Evolutionary conservation across 1,140 invertebrate species (phyloP).

Genomic region (Bombyx mori): DNA sequence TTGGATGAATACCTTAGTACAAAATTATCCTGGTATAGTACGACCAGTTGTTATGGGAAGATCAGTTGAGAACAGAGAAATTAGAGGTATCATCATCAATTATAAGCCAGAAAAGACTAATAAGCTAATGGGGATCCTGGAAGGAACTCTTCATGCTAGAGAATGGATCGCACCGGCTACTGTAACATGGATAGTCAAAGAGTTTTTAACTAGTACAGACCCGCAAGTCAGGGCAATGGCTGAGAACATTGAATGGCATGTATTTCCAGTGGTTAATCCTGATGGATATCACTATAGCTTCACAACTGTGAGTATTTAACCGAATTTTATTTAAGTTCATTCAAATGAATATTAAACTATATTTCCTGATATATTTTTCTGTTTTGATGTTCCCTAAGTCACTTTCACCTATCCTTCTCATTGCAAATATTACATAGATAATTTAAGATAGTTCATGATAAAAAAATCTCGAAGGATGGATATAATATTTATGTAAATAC

Average conservation of each 20-base stretch:
- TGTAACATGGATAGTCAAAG: conserved; percentile 78
- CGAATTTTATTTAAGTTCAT: no score
- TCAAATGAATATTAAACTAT: no score
- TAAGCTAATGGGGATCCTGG: conserved; percentile 52
- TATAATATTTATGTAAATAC: no score
- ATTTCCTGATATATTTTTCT: no score
- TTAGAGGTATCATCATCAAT: conserved; percentile 76
- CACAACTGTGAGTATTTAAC: conserved; percentile 44
- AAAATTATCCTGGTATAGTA: conserved; percentile 57
- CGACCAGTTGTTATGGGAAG: conserved; percentile 69
- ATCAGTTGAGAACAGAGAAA: conserved; percentile 74
- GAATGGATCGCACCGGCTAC: conserved; percentile 86
- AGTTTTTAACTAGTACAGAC: conserved; percentile 73
- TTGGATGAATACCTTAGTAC: conserved; percentile 28
- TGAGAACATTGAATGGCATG: conserved; percentile 74
- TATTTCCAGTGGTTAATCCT: conserved; percentile 77
- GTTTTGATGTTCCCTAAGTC: no score
- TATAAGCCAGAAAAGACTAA: conserved; percentile 48
- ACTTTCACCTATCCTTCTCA: no score
- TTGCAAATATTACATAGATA: no score
- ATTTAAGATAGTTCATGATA: no score
- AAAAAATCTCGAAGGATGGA: no score
- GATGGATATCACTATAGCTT: conserved; percentile 80
- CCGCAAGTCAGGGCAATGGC: conserved; percentile 68
- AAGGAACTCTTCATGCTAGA: conserved; percentile 81